Evolutionary conservation across 2,113 vertebrate genomes (phyloP).

Genomic region (Prionailurus viverrinus): DNA sequence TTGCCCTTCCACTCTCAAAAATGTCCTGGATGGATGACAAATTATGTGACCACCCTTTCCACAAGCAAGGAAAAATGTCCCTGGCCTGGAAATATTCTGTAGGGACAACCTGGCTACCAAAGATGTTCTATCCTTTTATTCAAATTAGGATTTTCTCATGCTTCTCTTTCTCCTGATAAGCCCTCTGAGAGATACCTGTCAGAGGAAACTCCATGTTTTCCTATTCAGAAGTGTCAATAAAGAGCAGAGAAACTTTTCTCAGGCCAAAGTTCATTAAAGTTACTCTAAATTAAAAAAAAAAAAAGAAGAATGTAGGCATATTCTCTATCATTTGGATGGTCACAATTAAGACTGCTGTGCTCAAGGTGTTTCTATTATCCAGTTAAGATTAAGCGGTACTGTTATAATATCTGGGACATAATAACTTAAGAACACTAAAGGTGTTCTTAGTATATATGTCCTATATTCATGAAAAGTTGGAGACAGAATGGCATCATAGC

Average conservation of each 20-base stretch:
- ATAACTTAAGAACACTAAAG: neutral
- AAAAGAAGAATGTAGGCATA: neutral
- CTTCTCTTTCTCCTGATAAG: slow-evolving; percentile 1
- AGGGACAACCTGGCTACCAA: neutral
- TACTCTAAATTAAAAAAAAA: neutral
- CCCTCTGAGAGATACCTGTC: neutral
- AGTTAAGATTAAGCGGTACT: neutral
- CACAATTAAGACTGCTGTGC: neutral
- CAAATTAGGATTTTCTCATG: neutral
- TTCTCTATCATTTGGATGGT: neutral
- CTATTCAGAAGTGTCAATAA: neutral
- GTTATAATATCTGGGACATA: slow-evolving; percentile 28
- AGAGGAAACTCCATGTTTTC: neutral
- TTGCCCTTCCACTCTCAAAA: slow-evolving; percentile 35
- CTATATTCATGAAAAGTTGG: neutral
- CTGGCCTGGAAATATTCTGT: neutral
- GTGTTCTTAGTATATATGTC: slow-evolving; percentile 20
- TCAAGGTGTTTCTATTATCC: neutral
- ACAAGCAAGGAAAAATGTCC: neutral
- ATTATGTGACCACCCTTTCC: neutral
- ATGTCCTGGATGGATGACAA: neutral
- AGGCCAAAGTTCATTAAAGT: neutral
- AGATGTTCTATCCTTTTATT: neutral
- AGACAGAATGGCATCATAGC: slow-evolving; percentile 12
- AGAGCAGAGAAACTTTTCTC: neutral